Evolutionary conservation across 2,888 invertebrate species (phyloP), one percentile per base, ranked within the genome.

Genomic region (Aromia moschata): DNA sequence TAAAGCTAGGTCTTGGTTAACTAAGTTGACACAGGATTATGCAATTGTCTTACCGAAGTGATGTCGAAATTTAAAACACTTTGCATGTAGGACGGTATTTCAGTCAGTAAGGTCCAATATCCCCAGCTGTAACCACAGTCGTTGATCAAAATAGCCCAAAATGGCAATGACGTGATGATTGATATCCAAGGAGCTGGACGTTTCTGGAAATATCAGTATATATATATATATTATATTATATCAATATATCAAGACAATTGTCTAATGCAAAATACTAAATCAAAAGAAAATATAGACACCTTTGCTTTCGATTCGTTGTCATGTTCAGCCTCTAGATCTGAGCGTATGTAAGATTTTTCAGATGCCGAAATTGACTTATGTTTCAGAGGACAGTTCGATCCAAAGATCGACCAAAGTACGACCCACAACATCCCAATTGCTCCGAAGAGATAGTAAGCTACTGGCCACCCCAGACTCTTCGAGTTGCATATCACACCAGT

Each of bases 91-190:
- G 89, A 86, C 0, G 94, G 93, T 73, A 92, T 89, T 77, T 93
- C 89, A 0, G 92, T 92, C 1, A 93, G 82, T 20, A 94, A 81
- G 36, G 92, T 92, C 89, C 91, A 92, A 80, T 90, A 93, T 14
- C 93, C 93, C 86, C 92, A 89, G 70, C 86, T 87, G 68, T 92
- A 90, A 0, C 89, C 87, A 64, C 88, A 86, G 74, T 93, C 92
- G 0, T 88, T 87, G 1, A 90, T 73, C 1, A 90, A 75, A 4
- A 93, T 82, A 0, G 91, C 87, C 85, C 89, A 87, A 75, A 94
- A 89, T 0, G 93, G 91, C 20, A 88, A 73, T 0, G 91, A 92
- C 0, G 87, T 90, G 40, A 89, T 79, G 59, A 94, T 91, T 2
- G 86, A 81, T 49, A 79, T 78, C 93, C 93, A 93, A 0, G 93